Evolutionary conservation across 2,888 invertebrate genomes (phyloP), one percentile per base, ranked within the genome.

Genomic region (Emesis furor): DNA sequence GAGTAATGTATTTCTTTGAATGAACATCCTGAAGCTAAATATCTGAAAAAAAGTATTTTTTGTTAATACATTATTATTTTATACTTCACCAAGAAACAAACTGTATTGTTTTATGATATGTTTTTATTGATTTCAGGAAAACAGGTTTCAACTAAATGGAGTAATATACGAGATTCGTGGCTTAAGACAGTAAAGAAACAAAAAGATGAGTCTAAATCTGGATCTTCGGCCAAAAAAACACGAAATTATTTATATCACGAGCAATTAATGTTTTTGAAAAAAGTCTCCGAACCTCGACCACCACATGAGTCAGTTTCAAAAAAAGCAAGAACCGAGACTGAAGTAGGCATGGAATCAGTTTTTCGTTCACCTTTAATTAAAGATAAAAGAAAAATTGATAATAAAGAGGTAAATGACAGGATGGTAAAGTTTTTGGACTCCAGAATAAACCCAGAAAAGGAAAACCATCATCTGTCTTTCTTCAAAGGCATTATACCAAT

Each of bases 231-330:
- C 76, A 80, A 76, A 80, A 84, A 85, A 83, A 84, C 85, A 84
- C 83, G 83, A 83, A 86, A 83, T 86, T 84, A 85, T 87, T 84
- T 86, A 83, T 85, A 86, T 86, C 82, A 87, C 84, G 86, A 87
- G 84, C 86, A 86, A 86, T 85, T 87, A 81, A 86, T 87, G 85
- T 85, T 88, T 86, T 86, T 89, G 83, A 86, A 87, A 82, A 87
- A 87, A 83, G 85, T 88, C 71, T 76, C 79, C 85, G 82, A 82
- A 84, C 86, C 85, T 83, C 83, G 81, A 85, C 82, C 84, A 46
- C 81, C 83, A 35, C 83, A 86, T 79, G 83, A 84, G 78, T 86
- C 84, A 68, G 37, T 8, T 51, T 51, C 51, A 51, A 51, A 51
- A 51, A 55, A 55, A 55, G 51, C 51, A 86, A 85, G 86, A 85